phyloP scores from a whole-genome alignment of 2,113 vertebrate species.

The Heliornis fulica region DNA sequence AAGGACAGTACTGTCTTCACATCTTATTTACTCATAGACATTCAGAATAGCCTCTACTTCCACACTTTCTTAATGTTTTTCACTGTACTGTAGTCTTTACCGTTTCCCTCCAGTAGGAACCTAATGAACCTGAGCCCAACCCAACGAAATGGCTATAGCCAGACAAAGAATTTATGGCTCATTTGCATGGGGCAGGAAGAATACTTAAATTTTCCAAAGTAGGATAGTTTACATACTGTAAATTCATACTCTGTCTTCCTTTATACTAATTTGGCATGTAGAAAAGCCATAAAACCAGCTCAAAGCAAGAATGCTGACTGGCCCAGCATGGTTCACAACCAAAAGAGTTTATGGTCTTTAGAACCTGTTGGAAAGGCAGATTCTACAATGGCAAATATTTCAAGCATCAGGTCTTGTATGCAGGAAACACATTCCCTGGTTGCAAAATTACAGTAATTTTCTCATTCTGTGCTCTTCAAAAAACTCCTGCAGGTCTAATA shows the following conservation, averaged over 20 bases:
- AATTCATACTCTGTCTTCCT: background rate
- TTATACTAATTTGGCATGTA: background rate
- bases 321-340: fast-evolving
- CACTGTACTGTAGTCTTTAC: background rate
- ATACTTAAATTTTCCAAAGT: background rate
- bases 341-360: background rate
- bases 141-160: background rate
- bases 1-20: background rate
- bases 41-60: background rate
- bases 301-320: background rate
- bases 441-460: constrained; percentile 23
- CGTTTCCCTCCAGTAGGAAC: background rate
- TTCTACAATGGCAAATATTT: background rate
- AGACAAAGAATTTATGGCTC: background rate
- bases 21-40: background rate
- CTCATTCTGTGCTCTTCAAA: background rate
- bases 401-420: background rate
- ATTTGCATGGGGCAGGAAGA: background rate
- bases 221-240: background rate
- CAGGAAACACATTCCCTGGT: background rate
- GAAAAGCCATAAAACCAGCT: background rate
- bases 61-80: background rate
- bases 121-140: background rate
- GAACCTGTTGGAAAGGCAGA: background rate
- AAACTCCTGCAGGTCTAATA: background rate